phyloP scores from a whole-genome alignment of 37 sponge, comb jelly and placozoan genomes.

The Spongilla lacustris region DNA sequence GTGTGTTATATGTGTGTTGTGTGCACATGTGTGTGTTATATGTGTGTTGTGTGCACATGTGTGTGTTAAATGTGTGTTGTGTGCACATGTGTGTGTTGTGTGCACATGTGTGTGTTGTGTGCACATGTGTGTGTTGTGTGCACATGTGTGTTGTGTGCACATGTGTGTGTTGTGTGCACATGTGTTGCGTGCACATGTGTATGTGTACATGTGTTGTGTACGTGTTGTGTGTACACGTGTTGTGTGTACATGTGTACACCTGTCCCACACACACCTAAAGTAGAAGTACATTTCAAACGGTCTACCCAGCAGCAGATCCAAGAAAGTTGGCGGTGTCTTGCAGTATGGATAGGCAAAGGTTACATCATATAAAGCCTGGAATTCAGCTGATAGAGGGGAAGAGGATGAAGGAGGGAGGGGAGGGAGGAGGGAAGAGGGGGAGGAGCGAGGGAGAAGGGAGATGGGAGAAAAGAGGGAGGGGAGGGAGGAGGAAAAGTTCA shows the following conservation, averaged over 20 bases:
- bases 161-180: no score
- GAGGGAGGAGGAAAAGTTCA: not conserved
- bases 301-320: conserved; percentile 41
- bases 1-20: no score
- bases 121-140: no score
- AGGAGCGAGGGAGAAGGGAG: not conserved
- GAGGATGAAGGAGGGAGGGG: conserved; percentile 1
- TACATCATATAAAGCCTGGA: conserved; percentile 50
- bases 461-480: not conserved
- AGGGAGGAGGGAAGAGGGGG: conserved; percentile 11
- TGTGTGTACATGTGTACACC: not conserved
- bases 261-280: conserved; percentile 41
- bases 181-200: not conserved
- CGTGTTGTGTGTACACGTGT: no score
- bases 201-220: not conserved
- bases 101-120: no score
- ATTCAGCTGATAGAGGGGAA: conserved; percentile 29
- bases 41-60: no score
- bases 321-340: conserved; percentile 10
- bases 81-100: no score
- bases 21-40: no score
- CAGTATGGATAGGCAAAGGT: conserved; percentile 54
- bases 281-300: conserved; percentile 29
- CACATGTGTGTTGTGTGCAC: no score
- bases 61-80: no score